Conservation (phyloP, 2,797 vertebrate genomes). For the Dermochelys coriacea region DNA sequence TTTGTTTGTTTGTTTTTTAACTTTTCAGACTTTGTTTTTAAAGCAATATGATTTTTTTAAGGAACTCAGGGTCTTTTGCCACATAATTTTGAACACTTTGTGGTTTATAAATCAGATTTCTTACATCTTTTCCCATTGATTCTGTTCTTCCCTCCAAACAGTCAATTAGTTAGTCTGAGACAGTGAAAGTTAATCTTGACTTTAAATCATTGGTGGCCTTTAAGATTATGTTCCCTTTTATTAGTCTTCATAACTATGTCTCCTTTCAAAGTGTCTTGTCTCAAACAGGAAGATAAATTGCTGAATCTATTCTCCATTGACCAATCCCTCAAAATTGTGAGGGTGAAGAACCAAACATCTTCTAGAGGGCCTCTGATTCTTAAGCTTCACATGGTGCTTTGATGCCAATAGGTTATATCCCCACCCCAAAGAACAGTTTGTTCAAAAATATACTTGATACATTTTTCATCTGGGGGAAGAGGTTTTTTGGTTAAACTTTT, state of each 20-base stretch:
- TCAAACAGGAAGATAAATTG: not conserved
- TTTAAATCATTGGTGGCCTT: not conserved
- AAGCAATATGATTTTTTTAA: not conserved
- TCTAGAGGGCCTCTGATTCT: not conserved
- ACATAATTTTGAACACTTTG: not conserved
- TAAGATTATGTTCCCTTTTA: not conserved
- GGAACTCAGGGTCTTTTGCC: not conserved
- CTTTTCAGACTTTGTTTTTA: not conserved
- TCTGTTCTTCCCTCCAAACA: not conserved
- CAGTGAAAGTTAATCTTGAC: not conserved
- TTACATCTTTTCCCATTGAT: not conserved
- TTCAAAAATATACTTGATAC: not conserved
- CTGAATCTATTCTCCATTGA: not conserved
- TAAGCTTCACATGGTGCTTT: not conserved
- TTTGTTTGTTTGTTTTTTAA: not conserved
- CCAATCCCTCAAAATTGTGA: not conserved
- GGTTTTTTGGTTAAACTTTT: not conserved
- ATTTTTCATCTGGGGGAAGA: not conserved
- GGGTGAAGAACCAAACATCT: not conserved
- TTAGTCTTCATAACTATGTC: rapidly evolving
- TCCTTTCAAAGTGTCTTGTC: not conserved
- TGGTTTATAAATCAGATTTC: not conserved
- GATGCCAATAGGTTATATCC: not conserved
- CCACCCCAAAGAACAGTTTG: not conserved
- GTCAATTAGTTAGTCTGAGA: not conserved